phyloP scores from a whole-genome alignment of 2,113 vertebrate species.

The Diadophis punctatus region DNA sequence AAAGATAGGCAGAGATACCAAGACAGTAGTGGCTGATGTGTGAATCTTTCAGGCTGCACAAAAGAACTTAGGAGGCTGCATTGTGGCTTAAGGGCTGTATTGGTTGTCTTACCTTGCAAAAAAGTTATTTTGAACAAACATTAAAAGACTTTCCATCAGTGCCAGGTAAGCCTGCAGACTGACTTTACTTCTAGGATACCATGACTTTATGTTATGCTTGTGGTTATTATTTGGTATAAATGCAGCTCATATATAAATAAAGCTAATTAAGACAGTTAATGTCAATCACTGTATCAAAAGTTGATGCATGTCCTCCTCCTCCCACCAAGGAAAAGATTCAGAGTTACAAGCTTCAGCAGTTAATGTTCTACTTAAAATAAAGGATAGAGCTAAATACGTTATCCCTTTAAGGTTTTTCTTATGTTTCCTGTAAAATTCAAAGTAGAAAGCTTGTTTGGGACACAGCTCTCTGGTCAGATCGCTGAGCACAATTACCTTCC shows the following conservation, averaged over 20 bases:
- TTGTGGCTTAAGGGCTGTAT: background rate
- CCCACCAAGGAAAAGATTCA: background rate
- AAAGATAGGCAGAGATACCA: background rate
- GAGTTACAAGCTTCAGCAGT: background rate
- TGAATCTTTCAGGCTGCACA: background rate
- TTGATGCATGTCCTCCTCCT: background rate
- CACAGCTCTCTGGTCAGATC: background rate
- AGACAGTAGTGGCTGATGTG: background rate
- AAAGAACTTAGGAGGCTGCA: background rate
- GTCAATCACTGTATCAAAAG: background rate
- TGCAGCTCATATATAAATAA: background rate
- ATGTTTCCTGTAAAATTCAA: background rate
- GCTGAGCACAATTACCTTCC: background rate
- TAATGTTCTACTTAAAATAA: background rate
- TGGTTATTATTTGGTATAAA: background rate
- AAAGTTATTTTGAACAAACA: background rate
- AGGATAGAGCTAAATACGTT: background rate
- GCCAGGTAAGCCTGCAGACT: background rate
- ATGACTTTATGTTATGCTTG: background rate
- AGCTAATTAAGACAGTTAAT: background rate
- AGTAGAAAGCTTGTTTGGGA: background rate
- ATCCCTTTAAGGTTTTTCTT: background rate
- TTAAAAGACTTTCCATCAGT: background rate
- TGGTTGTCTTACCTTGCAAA: background rate
- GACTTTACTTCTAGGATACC: background rate